These are phyloP conservation scores for Drosophila dives DNA, from an alignment of 2,888 invertebrate genomes.

Conservation along the genomic window DNA sequence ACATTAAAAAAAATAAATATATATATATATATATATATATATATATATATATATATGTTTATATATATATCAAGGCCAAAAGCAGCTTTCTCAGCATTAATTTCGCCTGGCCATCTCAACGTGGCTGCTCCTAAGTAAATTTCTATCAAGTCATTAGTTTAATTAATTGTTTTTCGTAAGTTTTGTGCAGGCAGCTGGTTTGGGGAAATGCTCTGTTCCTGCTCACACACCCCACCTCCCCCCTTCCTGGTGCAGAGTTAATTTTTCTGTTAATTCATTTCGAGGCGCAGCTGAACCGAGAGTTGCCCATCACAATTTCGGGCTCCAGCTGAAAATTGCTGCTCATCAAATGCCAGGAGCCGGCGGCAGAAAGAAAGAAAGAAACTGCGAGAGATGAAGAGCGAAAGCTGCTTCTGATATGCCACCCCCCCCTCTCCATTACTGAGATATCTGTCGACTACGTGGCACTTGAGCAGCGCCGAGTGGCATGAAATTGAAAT, in stretches of 20 bases:
- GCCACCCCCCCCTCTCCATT: background rate
- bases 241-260: constrained; percentile 48
- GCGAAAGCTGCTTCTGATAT: background rate
- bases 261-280: constrained; percentile 59
- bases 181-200: constrained; percentile 28
- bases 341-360: constrained; percentile 49
- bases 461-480: constrained; percentile 47
- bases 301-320: constrained; percentile 56
- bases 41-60: background rate
- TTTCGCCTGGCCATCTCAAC: constrained; percentile 3
- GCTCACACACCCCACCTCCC: too few species aligned
- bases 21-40: background rate
- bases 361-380: background rate
- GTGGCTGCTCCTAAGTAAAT: constrained; percentile 15
- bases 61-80: constrained; percentile 2
- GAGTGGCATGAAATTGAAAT: constrained; percentile 64
- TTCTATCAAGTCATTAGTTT: constrained; percentile 72
- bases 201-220: background rate
- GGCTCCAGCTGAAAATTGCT: constrained; percentile 51
- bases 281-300: constrained; percentile 37
- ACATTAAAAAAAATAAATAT: background rate
- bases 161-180: constrained; percentile 70
- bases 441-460: constrained; percentile 23
- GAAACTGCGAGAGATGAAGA: background rate
- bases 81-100: constrained; percentile 42